Percentiles rank a stretch among this genome's conserved stretches.
Evolutionary conservation across 2,113 vertebrate genomes (phyloP).

Genomic region (Vulpes lagopus): DNA sequence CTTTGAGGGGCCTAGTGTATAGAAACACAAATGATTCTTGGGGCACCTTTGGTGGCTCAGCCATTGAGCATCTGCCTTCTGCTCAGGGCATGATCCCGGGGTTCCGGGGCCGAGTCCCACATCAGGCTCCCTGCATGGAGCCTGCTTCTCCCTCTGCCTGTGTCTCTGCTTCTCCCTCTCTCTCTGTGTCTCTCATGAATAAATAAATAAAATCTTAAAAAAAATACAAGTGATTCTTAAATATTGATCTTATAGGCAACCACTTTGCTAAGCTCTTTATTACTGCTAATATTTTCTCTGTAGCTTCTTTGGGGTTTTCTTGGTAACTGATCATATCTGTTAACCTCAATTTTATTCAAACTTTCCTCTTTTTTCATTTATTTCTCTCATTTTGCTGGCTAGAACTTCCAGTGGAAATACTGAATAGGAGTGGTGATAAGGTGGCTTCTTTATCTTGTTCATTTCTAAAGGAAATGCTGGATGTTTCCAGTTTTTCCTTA

Average conservation of each 20-base stretch:
- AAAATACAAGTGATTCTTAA: not conserved
- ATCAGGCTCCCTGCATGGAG: too few species aligned
- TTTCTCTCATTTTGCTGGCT: not conserved
- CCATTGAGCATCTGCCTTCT: too few species aligned
- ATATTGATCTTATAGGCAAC: not conserved
- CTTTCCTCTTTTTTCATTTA: not conserved
- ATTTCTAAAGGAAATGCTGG: not conserved
- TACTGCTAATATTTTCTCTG: not conserved
- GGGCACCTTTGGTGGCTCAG: too few species aligned
- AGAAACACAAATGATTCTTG: not conserved
- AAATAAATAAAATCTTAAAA: too few species aligned
- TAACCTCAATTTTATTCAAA: not conserved
- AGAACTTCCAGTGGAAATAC: not conserved
- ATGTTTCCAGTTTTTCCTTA: not conserved
- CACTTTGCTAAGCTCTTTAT: not conserved
- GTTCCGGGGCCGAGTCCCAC: too few species aligned
- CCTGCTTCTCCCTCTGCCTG: too few species aligned
- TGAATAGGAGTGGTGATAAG: not conserved
- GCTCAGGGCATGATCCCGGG: too few species aligned
- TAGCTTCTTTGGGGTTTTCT: not conserved
- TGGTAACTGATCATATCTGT: not conserved
- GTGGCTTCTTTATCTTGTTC: not conserved
- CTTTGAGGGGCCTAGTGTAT: not conserved
- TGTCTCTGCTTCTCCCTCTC: too few species aligned
- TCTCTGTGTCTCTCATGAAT: too few species aligned